Evolutionary conservation across 2,797 vertebrate species (phyloP).

Genomic region (Siniperca obscura): DNA sequence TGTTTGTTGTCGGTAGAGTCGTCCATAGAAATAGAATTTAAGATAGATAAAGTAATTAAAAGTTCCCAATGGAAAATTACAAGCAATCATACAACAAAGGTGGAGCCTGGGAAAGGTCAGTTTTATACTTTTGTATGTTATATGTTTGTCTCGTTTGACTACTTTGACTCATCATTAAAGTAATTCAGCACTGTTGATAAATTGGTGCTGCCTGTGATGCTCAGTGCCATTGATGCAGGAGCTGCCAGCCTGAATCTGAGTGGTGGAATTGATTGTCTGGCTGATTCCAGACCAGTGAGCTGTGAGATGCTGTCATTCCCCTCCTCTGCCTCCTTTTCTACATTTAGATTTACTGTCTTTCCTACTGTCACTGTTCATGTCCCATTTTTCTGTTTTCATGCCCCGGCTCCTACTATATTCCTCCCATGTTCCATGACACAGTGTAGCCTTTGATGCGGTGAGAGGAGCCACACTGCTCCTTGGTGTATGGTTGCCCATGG

Average conservation of each 20-base stretch:
- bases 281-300: conserved; percentile 76
- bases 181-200: conserved; percentile 31
- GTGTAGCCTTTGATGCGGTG: conserved; percentile 45
- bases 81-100: neutral
- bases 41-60: neutral
- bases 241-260: conserved; percentile 56
- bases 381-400: conserved; percentile 39
- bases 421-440: conserved; percentile 48
- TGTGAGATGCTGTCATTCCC: conserved; percentile 55
- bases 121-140: neutral
- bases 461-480: conserved; percentile 42
- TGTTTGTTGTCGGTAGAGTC: neutral
- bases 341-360: conserved; percentile 62
- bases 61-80: neutral
- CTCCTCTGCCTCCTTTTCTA: conserved; percentile 31
- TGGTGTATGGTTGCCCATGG: conserved; percentile 39
- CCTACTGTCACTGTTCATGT: conserved; percentile 49
- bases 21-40: neutral
- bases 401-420: conserved; percentile 14
- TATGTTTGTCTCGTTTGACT: conserved; percentile 17
- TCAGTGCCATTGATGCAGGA: conserved; percentile 37
- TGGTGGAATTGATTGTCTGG: conserved; percentile 71
- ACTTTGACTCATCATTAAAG: conserved; percentile 24
- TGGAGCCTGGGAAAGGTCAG: neutral
- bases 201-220: conserved; percentile 22